phyloP scores from a whole-genome alignment of 1,140 invertebrate genomes.

The Apis dorsata region DNA sequence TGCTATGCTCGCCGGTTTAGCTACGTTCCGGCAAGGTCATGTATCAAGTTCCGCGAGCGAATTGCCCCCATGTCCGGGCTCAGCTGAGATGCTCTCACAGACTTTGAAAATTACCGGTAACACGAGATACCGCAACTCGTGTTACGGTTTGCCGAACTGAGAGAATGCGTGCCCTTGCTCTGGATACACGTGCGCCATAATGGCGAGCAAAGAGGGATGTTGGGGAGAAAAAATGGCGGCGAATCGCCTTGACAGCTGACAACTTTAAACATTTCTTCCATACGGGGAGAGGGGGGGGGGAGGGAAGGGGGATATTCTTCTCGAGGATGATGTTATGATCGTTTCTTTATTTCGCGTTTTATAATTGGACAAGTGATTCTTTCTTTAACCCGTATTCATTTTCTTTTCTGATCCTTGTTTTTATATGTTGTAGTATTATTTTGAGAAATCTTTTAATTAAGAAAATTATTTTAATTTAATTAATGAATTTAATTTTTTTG shows the following conservation, averaged over 20 bases:
- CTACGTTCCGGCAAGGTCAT: conserved; percentile 63
- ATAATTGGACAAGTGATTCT: neutral
- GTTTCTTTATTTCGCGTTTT: neutral
- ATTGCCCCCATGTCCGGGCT: conserved; percentile 60
- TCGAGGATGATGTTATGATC: neutral
- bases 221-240: neutral
- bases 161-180: conserved; percentile 34
- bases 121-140: conserved; percentile 44
- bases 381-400: neutral
- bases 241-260: neutral
- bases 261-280: neutral
- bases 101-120: conserved; percentile 65
- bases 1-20: conserved; percentile 41
- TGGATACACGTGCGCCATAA: conserved; percentile 18
- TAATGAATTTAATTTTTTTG: too few relatives aligned
- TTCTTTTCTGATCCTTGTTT: neutral
- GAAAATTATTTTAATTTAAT: too few relatives aligned
- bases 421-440: neutral
- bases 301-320: neutral
- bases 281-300: too few relatives aligned
- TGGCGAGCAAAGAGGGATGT: conserved; percentile 27
- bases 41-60: conserved; percentile 66
- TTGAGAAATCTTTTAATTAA: neutral
- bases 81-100: conserved; percentile 52
- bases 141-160: conserved; percentile 35